Conservation (phyloP, 35 echinoderm and acorn worm genomes). For the Diadema setosum region DNA sequence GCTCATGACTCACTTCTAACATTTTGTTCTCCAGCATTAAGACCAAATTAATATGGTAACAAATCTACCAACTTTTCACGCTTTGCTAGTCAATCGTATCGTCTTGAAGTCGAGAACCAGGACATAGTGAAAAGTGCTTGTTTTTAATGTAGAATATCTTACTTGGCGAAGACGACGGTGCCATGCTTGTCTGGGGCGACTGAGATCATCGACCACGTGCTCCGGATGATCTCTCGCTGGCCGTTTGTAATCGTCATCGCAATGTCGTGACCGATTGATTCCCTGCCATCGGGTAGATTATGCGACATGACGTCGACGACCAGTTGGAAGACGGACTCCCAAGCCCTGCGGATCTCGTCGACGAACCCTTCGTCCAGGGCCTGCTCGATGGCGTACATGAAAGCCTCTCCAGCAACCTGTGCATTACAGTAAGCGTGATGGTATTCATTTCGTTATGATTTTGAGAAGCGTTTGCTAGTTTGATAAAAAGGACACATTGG, state of each 20-base stretch:
- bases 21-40: too few species aligned
- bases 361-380: not conserved
- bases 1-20: too few species aligned
- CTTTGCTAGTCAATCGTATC: too few species aligned
- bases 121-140: too few species aligned
- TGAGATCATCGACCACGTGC: not conserved
- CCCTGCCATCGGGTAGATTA: not conserved
- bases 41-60: too few species aligned
- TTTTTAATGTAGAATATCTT: not conserved
- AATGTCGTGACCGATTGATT: not conserved
- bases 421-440: not conserved
- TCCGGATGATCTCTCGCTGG: not conserved
- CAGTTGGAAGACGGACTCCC: constrained; percentile 4
- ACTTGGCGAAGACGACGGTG: not conserved
- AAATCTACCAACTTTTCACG: too few species aligned
- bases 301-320: not conserved
- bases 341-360: not conserved
- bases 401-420: constrained; percentile 8
- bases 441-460: not conserved
- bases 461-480: not conserved
- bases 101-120: too few species aligned
- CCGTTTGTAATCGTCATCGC: not conserved
- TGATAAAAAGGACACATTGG: not conserved
- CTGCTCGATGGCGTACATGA: constrained; percentile 1
- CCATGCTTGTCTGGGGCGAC: not conserved